phyloP scores from a whole-genome alignment of 1,140 invertebrate genomes.

The Habropoda laboriosa region DNA sequence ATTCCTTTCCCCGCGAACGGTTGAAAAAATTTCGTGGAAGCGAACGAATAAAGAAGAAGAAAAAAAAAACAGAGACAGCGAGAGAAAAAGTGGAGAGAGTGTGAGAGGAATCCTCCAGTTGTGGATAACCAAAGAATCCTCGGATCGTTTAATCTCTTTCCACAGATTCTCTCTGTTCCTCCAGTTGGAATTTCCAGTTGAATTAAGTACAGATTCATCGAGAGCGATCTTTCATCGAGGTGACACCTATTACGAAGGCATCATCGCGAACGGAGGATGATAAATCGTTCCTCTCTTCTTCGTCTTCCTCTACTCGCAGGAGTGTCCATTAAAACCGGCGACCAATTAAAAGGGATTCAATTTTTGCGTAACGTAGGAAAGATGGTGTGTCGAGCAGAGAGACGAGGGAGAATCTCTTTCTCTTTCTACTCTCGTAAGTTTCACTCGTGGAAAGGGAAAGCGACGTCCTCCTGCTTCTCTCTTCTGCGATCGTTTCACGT shows the following conservation, averaged over 20 bases:
- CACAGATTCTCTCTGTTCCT: background rate
- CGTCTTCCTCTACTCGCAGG: background rate
- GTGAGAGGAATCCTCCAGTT: background rate
- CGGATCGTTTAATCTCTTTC: constrained; percentile 13
- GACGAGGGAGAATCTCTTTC: constrained; percentile 7
- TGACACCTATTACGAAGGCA: constrained; percentile 26
- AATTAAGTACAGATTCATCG: constrained; percentile 38
- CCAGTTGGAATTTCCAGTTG: constrained; percentile 18
- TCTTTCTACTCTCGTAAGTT: background rate
- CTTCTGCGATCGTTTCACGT: constrained; percentile 29
- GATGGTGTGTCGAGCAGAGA: background rate
- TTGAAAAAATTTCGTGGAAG: constrained; percentile 2
- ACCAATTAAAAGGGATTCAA: constrained; percentile 35
- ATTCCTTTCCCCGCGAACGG: background rate
- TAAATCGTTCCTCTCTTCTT: background rate
- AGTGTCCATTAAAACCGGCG: constrained; percentile 17
- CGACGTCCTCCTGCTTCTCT: background rate
- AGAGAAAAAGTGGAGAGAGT: background rate
- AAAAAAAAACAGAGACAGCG: too few relatives aligned
- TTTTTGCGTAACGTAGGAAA: constrained; percentile 15
- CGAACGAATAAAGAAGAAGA: background rate
- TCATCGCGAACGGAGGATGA: background rate
- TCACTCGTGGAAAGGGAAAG: background rate
- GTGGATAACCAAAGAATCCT: constrained; percentile 13
- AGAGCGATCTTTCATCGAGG: constrained; percentile 16